phyloP scores from a whole-genome alignment of 2,797 vertebrate species.

The Poeciliopsis infans region DNA sequence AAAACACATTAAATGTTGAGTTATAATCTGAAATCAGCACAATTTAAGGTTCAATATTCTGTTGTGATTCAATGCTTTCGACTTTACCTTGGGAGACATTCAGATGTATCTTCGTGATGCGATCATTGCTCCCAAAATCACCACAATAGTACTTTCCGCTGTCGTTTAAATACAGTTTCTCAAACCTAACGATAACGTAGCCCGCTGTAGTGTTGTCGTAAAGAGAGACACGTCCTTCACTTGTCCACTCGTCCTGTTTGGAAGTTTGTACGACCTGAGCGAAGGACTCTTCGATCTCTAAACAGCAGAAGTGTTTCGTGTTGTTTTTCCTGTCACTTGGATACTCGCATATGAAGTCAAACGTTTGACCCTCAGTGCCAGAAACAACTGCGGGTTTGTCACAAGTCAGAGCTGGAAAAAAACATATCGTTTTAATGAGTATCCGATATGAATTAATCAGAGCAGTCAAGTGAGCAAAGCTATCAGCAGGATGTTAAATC shows the following conservation, averaged over 20 bases:
- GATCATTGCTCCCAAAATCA: conserved; percentile 17
- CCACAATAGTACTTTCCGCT: conserved; percentile 58
- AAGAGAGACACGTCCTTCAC: conserved; percentile 40
- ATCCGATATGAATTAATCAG: neutral
- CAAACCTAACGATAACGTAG: conserved; percentile 45
- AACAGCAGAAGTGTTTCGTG: conserved; percentile 40
- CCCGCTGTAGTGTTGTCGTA: conserved; percentile 58
- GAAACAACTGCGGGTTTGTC: conserved; percentile 9
- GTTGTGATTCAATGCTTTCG: neutral
- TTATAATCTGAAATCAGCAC: neutral
- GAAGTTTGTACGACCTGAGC: conserved; percentile 10
- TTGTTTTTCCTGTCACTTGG: neutral
- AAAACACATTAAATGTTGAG: neutral
- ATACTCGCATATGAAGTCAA: conserved; percentile 56
- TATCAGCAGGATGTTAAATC: neutral
- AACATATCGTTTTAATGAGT: neutral
- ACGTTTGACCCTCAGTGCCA: conserved; percentile 35
- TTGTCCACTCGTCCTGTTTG: conserved; percentile 27
- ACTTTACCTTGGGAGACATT: conserved; percentile 46
- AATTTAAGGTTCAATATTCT: neutral
- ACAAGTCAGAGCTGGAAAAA: conserved; percentile 36
- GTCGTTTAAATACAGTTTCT: conserved; percentile 36
- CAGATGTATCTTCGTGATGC: conserved; percentile 29
- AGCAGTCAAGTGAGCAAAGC: neutral
- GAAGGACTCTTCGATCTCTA: neutral